Conservation (phyloP, 2,888 invertebrate species). For the Trichopria drosophilae region DNA sequence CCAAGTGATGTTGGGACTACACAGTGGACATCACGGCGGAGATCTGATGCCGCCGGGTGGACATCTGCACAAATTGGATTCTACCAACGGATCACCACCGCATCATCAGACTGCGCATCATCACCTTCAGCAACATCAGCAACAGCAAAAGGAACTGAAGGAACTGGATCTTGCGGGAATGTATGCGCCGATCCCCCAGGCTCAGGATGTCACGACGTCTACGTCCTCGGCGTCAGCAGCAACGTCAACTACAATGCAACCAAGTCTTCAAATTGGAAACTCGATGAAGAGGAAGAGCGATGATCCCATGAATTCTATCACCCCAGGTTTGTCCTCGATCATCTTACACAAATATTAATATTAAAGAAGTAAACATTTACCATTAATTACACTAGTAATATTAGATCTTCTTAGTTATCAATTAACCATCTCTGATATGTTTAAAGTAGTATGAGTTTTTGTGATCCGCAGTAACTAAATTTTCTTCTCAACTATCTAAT, state of each 20-base stretch:
- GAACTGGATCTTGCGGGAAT: slow-evolving; percentile 54
- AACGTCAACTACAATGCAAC: slow-evolving; percentile 56
- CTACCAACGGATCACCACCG: slow-evolving; percentile 59
- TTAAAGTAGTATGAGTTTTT: too few species aligned
- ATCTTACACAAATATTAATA: too few species aligned
- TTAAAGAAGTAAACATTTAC: too few species aligned
- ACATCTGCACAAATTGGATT: slow-evolving; percentile 58
- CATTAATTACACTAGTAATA: too few species aligned
- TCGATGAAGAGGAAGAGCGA: slow-evolving; percentile 52
- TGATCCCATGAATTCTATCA: slow-evolving; percentile 49
- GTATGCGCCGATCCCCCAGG: slow-evolving; percentile 52
- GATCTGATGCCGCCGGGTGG: slow-evolving; percentile 51
- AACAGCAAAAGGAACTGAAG: slow-evolving; percentile 57
- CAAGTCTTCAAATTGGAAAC: slow-evolving; percentile 50
- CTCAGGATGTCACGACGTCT: slow-evolving; percentile 60
- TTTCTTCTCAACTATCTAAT: too few species aligned
- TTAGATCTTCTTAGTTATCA: too few species aligned
- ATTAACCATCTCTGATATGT: too few species aligned
- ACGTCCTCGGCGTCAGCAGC: slow-evolving; percentile 54
- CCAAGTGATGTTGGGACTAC: slow-evolving; percentile 71
- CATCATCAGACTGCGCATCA: slow-evolving; percentile 53
- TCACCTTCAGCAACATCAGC: slow-evolving; percentile 59
- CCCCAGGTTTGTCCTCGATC: slow-evolving; percentile 49
- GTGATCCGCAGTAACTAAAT: too few species aligned
- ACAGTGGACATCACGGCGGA: slow-evolving; percentile 57